Evolutionary conservation across 2,113 vertebrate genomes (phyloP).

Genomic region (Lampris megalopsis): DNA sequence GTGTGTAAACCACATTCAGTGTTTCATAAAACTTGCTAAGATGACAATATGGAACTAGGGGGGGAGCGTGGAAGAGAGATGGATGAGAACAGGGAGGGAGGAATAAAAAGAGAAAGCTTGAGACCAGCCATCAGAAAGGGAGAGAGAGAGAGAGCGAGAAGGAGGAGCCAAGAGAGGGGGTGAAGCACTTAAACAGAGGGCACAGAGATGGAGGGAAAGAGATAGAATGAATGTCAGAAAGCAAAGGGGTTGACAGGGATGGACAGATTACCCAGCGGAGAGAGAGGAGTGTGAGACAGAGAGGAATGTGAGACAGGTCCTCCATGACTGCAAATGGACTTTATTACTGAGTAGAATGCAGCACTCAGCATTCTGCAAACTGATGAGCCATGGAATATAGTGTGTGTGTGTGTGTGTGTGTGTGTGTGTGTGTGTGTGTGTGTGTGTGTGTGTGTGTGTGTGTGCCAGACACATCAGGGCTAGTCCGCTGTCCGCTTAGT

Average conservation of each 20-base stretch:
- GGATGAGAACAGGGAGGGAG: too few relatives aligned
- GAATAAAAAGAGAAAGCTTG: too few relatives aligned
- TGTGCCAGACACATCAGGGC: conserved; percentile 31
- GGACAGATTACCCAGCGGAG: conserved; percentile 18
- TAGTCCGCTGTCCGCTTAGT: conserved; percentile 4
- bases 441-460: conserved; percentile 22
- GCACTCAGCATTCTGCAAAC: conserved; percentile 65
- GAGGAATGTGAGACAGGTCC: neutral
- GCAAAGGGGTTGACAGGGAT: conserved; percentile 24
- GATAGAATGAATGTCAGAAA: neutral
- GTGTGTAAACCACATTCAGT: too few relatives aligned
- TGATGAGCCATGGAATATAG: conserved; percentile 55
- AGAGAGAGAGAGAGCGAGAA: neutral
- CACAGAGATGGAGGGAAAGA: neutral
- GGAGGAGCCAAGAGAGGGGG: neutral
- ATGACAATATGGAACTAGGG: too few relatives aligned
- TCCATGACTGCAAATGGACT: conserved; percentile 64
- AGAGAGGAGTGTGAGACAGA: conserved; percentile 1
- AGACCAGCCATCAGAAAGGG: too few relatives aligned
- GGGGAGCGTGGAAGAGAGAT: too few relatives aligned
- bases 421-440: conserved; percentile 9
- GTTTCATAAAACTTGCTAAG: too few relatives aligned
- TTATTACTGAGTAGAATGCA: conserved; percentile 61
- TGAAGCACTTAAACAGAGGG: neutral
- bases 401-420: conserved; percentile 1